These are phyloP conservation scores for Trypoxylon attenuatum DNA, from an alignment of 2,888 invertebrate genomes.

Conservation along the genomic window DNA sequence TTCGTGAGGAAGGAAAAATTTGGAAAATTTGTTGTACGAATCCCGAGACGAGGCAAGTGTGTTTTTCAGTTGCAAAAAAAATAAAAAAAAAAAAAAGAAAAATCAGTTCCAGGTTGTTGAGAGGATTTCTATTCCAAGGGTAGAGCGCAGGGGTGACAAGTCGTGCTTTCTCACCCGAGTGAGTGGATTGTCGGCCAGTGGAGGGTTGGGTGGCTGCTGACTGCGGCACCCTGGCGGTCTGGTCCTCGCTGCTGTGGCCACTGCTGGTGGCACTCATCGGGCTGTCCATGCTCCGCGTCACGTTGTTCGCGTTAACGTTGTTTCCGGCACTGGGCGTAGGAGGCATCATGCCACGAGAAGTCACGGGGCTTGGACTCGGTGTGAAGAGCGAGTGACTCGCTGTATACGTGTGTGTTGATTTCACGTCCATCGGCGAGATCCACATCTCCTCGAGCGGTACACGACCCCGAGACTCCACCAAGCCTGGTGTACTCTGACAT, in stretches of 20 bases:
- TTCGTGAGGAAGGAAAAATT: no score
- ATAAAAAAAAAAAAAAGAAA: no score
- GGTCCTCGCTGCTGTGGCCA: slow-evolving; percentile 72
- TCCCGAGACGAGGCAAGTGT: no score
- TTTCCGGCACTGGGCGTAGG: no score
- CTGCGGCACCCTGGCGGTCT: slow-evolving; percentile 66
- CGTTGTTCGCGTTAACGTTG: slow-evolving; percentile 43
- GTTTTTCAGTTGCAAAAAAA: no score
- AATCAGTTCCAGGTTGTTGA: no score
- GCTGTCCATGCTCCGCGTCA: slow-evolving; percentile 62
- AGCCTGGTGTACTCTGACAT: slow-evolving; percentile 96
- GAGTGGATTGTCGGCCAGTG: slow-evolving; percentile 66
- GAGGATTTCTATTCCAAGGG: no score
- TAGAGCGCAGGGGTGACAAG: no score
- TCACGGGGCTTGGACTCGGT: slow-evolving; percentile 68
- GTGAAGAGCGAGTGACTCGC: slow-evolving; percentile 68
- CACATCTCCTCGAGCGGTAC: slow-evolving; percentile 92
- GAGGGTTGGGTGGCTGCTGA: slow-evolving; percentile 73
- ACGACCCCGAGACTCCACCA: slow-evolving; percentile 94
- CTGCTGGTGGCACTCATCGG: slow-evolving; percentile 72
- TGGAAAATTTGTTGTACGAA: no score
- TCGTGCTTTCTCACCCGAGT: slow-evolving; percentile 48
- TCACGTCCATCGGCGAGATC: slow-evolving; percentile 78
- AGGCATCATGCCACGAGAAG: slow-evolving; percentile 48
- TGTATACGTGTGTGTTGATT: slow-evolving; percentile 55